A percentile compares a stretch with the other conserved stretches of the same genome.
Conservation (phyloP, 2,113 vertebrate genomes). For the Pseudorasbora parva region DNA sequence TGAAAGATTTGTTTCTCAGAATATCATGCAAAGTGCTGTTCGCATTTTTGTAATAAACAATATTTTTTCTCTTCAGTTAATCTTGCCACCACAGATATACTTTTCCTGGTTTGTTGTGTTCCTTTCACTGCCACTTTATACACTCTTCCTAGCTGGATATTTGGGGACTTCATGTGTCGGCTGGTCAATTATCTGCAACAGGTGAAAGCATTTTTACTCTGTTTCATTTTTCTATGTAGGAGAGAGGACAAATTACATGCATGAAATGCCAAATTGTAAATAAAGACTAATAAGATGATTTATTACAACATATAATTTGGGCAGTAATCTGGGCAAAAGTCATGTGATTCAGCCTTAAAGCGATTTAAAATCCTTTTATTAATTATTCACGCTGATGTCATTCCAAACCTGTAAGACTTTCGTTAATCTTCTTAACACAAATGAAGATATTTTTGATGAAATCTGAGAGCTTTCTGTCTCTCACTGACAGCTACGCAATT, state of each 20-base stretch:
- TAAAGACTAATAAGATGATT: background rate
- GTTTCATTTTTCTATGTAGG: background rate
- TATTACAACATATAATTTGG: background rate
- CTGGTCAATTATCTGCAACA: slow-evolving; percentile 75
- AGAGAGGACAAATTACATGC: background rate
- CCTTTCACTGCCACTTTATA: slow-evolving; percentile 78
- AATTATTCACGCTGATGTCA: too few species aligned
- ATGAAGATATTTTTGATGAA: too few species aligned
- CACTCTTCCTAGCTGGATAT: slow-evolving; percentile 77
- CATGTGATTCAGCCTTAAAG: too few species aligned
- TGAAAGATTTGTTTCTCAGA: background rate
- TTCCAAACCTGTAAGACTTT: too few species aligned
- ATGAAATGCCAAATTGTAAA: too few species aligned
- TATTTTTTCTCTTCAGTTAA: slow-evolving; percentile 63
- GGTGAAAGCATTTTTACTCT: slow-evolving; percentile 51
- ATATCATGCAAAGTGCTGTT: too few species aligned
- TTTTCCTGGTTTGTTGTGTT: slow-evolving; percentile 76
- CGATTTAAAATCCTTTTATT: too few species aligned
- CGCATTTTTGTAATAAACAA: background rate
- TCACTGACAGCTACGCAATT: too few species aligned
- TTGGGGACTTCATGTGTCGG: slow-evolving; percentile 76
- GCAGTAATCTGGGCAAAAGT: too few species aligned
- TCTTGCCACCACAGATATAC: slow-evolving; percentile 72
- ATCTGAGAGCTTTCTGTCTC: too few species aligned
- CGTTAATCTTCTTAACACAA: too few species aligned